These are phyloP conservation scores for Oscheius myriophilus DNA, from an alignment of 2,888 invertebrate genomes.

Conservation along the genomic window DNA sequence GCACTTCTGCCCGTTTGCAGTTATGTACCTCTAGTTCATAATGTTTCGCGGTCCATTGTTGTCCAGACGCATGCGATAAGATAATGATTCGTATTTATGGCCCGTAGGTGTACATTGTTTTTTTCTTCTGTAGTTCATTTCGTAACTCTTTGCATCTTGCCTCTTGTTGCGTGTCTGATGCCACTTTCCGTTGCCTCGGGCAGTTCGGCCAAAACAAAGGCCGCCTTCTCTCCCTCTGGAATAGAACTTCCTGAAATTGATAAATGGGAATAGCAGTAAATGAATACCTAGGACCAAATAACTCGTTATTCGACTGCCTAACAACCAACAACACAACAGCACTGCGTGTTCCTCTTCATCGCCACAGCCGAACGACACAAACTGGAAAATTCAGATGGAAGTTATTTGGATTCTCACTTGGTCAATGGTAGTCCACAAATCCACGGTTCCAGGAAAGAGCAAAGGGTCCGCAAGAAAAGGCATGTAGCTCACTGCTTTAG, in stretches of 20 bases:
- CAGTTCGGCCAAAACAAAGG: conserved; percentile 58
- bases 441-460: conserved; percentile 72
- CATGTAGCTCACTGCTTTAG: conserved; percentile 31
- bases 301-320: conserved; percentile 77
- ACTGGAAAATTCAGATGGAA: conserved; percentile 37
- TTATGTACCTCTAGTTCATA: not conserved
- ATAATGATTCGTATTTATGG: not conserved
- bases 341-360: conserved; percentile 82
- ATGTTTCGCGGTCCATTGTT: not conserved
- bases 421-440: conserved; percentile 76
- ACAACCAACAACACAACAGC: conserved; percentile 80
- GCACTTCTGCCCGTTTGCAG: too few species aligned
- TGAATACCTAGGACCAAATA: conserved; percentile 76
- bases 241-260: conserved; percentile 25
- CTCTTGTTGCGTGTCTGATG: not conserved
- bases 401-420: too few species aligned
- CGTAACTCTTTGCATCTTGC: too few species aligned
- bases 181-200: conserved; percentile 69
- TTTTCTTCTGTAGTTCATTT: not conserved
- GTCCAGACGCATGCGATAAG: not conserved
- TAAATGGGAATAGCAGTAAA: not conserved
- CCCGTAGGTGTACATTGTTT: not conserved
- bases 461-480: conserved; percentile 33
- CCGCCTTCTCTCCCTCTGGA: conserved; percentile 78
- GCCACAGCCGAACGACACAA: conserved; percentile 53